These are phyloP conservation scores for Epizoanthus rinbou DNA, from an alignment of 92 coral and sea anemone genomes.

Conservation along the genomic window DNA sequence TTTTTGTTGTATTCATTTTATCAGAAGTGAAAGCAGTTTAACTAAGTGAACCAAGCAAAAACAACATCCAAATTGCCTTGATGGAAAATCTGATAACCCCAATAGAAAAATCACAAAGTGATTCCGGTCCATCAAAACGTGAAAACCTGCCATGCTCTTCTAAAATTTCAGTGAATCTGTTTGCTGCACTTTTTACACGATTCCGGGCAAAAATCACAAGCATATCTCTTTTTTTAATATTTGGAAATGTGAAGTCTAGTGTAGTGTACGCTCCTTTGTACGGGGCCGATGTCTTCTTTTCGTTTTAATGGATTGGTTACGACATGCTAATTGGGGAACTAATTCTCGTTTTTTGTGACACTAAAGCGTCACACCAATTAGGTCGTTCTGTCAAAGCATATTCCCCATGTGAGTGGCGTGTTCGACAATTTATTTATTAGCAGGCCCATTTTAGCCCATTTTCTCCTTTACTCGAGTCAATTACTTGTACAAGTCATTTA, in stretches of 20 bases:
- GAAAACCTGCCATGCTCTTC: neutral
- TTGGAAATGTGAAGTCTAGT: neutral
- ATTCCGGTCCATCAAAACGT: conserved; percentile 35
- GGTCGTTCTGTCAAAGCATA: conserved; percentile 26
- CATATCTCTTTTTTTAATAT: neutral
- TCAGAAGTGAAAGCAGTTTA: conserved; percentile 36
- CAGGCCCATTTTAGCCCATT: conserved; percentile 33
- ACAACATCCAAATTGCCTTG: conserved; percentile 46
- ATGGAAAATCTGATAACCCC: conserved; percentile 46
- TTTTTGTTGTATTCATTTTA: neutral
- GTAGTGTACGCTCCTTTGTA: neutral
- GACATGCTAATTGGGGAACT: conserved; percentile 31
- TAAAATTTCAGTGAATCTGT: conserved; percentile 33
- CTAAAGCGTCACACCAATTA: conserved; percentile 29
- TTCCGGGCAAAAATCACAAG: neutral
- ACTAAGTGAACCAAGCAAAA: conserved; percentile 37
- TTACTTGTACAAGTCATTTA: conserved; percentile 38
- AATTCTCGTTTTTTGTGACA: conserved; percentile 31
- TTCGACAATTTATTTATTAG: conserved; percentile 39
- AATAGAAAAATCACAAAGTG: conserved; percentile 36
- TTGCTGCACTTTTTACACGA: conserved; percentile 12
- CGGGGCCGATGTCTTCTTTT: too few relatives aligned
- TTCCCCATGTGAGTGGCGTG: conserved; percentile 29
- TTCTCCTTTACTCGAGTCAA: conserved; percentile 41
- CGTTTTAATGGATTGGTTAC: too few relatives aligned